Percentiles rank a stretch among this genome's conserved stretches.
Conservation (phyloP, 2,113 vertebrate genomes). For the Pycnonotus jocosus region DNA sequence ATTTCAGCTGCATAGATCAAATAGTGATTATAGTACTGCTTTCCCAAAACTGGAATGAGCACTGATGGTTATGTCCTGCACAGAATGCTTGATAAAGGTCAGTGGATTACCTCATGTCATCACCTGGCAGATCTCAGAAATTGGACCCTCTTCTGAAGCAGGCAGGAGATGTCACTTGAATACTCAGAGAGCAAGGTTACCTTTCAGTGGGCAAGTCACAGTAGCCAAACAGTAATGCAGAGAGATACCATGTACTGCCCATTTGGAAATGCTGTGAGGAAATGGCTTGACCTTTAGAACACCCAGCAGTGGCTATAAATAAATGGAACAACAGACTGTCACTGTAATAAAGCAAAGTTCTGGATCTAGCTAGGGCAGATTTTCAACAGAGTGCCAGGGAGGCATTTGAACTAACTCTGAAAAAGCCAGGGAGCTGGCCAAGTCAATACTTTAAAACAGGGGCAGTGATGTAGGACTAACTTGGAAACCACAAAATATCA, state of each 20-base stretch:
- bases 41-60: neutral
- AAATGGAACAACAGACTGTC: conserved; percentile 38
- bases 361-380: neutral
- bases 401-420: neutral
- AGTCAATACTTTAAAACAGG: neutral
- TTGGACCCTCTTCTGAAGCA: conserved; percentile 1
- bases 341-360: conserved; percentile 27
- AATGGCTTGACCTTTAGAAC: conserved; percentile 41
- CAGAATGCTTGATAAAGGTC: conserved; percentile 39
- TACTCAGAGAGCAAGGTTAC: neutral
- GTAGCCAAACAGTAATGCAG: conserved; percentile 6
- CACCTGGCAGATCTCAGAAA: conserved; percentile 46
- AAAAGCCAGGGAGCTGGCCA: neutral
- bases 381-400: neutral
- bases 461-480: neutral
- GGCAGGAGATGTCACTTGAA: neutral
- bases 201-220: conserved; percentile 7
- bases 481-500: neutral
- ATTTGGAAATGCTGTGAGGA: conserved; percentile 42
- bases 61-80: neutral
- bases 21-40: conserved; percentile 39
- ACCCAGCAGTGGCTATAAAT: conserved; percentile 55
- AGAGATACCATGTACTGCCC: conserved; percentile 16
- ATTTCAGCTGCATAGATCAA: conserved; percentile 41
- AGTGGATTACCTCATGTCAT: conserved; percentile 50